phyloP scores from a whole-genome alignment of 2,888 invertebrate species.

The Baccha elongata region DNA sequence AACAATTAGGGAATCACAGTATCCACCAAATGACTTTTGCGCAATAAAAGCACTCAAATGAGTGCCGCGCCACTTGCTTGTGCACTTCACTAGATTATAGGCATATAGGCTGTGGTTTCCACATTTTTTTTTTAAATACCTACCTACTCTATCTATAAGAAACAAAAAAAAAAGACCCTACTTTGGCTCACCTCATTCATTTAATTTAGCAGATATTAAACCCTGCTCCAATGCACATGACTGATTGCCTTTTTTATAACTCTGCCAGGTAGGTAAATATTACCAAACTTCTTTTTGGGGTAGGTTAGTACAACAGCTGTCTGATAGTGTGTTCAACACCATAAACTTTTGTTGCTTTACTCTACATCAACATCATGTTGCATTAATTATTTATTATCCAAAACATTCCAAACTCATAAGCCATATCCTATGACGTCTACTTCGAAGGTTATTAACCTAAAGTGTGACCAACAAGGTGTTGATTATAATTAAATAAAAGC shows the following conservation, averaged over 20 bases:
- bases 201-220: slow-evolving; percentile 13
- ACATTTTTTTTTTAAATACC: slow-evolving; percentile 53
- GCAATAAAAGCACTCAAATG: slow-evolving; percentile 49
- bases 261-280: slow-evolving; percentile 40
- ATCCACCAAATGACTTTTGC: slow-evolving; percentile 55
- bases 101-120: slow-evolving; percentile 26
- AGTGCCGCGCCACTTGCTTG: slow-evolving; percentile 33
- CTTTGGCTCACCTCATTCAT: slow-evolving; percentile 18
- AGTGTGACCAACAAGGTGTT: slow-evolving; percentile 40
- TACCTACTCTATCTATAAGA: slow-evolving; percentile 25
- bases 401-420: slow-evolving; percentile 32
- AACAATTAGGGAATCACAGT: slow-evolving; percentile 45
- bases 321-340: slow-evolving; percentile 39
- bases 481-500: slow-evolving; percentile 58
- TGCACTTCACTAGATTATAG: slow-evolving; percentile 42
- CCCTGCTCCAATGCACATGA: slow-evolving; percentile 65
- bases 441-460: slow-evolving; percentile 61
- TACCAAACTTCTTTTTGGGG: slow-evolving; percentile 36
- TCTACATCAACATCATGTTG: slow-evolving; percentile 37
- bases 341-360: slow-evolving; percentile 41
- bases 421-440: slow-evolving; percentile 33
- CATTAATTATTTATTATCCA: slow-evolving; percentile 36
- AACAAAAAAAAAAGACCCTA: slow-evolving; percentile 19
- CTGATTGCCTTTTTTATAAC: slow-evolving; percentile 48
- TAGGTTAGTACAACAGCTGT: neutral